Conservation (phyloP, 1,140 invertebrate species). For the Cyclargus thomasi region DNA sequence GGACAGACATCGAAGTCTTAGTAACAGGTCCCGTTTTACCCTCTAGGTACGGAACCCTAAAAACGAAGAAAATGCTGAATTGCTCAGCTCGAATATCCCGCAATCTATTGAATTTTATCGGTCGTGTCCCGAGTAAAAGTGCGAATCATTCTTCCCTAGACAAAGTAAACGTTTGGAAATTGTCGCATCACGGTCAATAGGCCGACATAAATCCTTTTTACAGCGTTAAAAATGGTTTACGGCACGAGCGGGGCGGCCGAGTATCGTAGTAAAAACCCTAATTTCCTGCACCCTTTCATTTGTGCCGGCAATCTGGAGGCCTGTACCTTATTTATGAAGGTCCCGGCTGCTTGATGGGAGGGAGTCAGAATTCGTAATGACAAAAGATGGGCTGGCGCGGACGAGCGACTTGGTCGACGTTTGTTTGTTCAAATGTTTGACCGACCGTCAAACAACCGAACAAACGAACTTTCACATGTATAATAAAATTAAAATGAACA, state of each 20-base stretch:
- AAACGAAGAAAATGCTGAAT: not conserved
- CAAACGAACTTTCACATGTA: too few relatives aligned
- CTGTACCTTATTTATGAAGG: constrained; percentile 70
- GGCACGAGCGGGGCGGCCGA: constrained; percentile 36
- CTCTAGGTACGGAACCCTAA: too few relatives aligned
- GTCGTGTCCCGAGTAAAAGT: not conserved
- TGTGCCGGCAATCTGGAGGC: constrained; percentile 68
- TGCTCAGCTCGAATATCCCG: not conserved
- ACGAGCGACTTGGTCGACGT: too few relatives aligned
- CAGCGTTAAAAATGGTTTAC: constrained; percentile 69
- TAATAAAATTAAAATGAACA: too few relatives aligned
- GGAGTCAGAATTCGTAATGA: constrained; percentile 68
- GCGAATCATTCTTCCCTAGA: constrained; percentile 3
- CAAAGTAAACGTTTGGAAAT: constrained; percentile 24
- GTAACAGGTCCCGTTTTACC: too few relatives aligned
- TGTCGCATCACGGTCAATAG: constrained; percentile 26
- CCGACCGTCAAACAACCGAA: too few relatives aligned
- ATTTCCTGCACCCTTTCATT: constrained; percentile 73
- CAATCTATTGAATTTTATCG: constrained; percentile 3
- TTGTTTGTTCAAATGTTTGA: too few relatives aligned
- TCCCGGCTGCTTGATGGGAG: constrained; percentile 64
- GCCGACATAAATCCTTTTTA: constrained; percentile 51
- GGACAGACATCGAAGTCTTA: too few relatives aligned
- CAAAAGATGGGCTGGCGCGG: constrained; percentile 51
- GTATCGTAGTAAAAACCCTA: constrained; percentile 67